Base-by-base conservation (phyloP, 1,140 invertebrate species). In the Leptinotarsa texana region DNA sequence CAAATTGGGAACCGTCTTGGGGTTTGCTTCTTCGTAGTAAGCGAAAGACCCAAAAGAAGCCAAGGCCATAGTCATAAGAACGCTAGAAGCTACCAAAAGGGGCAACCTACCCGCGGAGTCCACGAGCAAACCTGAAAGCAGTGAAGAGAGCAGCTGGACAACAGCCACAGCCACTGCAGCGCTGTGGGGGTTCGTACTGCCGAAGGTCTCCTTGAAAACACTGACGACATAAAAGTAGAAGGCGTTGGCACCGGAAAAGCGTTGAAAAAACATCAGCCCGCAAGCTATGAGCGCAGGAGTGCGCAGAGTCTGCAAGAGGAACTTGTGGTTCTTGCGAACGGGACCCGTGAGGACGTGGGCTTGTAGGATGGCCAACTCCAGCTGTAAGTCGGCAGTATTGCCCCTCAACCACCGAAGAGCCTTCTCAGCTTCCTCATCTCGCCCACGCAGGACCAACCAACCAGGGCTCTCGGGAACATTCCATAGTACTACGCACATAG, bases 401-500 rank as follows among this genome's bases (percentile, higher is more conserved):
- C 93, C 93, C 73, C 93, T 86, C 13, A 95, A 86, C 93, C 93
- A 95, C 81, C 91, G 89, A 4, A 94, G 83, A 66, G 94, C 91
- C 71, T 89, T 88, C 15, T 92, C 90, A 1, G 95, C 95, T 85
- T 95, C 93, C 78, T 91, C 89, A 79, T 95, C 93, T 76, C 90
- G 89, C 13, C 93, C 90, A 82, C 92, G 86, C 15, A 93, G 88
- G 6, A 95, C 88, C 48, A 96, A 87, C 83, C 91, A 95, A 74
- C 92, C 93, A 4, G 94, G 94, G 61, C 94, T 95, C 87, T 96
- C 94, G 0, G 94, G 94, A 66, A 95, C 91, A 80, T 91, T 91
- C 72, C 92, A 87, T 13, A 92, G 88, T 3, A 90, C 90, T 24
- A 91, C 80, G 84, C 92, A 92, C 75, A 93, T 89, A 73, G 91